Conservation (phyloP, 1,140 invertebrate genomes). For the Cepaea nemoralis region DNA sequence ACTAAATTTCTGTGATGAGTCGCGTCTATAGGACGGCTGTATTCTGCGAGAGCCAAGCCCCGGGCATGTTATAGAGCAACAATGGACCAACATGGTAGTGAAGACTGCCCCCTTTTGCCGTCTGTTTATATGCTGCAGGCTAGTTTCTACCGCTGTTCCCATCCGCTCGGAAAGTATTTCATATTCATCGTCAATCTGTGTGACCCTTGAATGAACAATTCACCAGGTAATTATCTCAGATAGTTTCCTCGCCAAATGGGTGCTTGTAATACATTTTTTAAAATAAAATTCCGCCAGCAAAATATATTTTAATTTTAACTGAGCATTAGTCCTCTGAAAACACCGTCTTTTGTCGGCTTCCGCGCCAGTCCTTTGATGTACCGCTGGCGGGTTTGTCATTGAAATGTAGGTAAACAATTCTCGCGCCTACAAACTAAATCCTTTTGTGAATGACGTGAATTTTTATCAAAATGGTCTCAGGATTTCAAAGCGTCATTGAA, state of each 20-base stretch:
- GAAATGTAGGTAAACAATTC: conserved; percentile 1
- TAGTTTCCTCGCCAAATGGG: neutral
- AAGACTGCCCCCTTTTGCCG: neutral
- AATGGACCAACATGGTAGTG: neutral
- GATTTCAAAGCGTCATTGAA: neutral
- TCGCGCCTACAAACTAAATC: neutral
- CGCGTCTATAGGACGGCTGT: neutral
- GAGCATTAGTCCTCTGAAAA: neutral
- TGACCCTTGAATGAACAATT: neutral
- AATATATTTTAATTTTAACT: neutral
- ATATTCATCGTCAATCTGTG: neutral
- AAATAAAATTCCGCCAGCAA: neutral
- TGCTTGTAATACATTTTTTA: neutral
- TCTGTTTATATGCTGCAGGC: neutral
- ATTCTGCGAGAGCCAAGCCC: neutral
- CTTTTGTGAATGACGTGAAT: conserved; percentile 3
- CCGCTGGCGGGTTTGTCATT: conserved; percentile 1
- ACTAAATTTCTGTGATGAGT: neutral
- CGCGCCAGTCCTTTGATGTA: neutral
- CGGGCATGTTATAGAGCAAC: neutral
- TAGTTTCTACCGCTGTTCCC: neutral
- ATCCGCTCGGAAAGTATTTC: neutral
- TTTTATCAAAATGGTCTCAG: neutral
- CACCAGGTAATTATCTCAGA: neutral
- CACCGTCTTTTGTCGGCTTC: neutral